Conservation (phyloP, 2,113 vertebrate species). For the Columba livia region DNA sequence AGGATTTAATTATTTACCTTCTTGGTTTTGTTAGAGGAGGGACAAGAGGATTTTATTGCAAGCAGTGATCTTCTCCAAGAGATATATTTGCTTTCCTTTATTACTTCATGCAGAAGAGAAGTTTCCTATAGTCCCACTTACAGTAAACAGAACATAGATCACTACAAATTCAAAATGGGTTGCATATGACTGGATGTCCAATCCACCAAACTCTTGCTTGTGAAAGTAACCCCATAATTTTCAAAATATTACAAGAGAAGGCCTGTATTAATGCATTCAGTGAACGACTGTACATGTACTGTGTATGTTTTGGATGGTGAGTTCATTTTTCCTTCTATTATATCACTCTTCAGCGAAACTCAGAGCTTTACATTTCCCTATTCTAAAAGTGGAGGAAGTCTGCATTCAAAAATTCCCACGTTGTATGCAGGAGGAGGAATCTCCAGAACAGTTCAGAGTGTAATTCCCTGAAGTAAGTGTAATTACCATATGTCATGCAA, state of each 20-base stretch:
- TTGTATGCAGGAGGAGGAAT: background rate
- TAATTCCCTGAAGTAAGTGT: background rate
- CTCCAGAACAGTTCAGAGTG: background rate
- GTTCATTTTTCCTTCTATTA: too few species aligned
- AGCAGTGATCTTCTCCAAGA: background rate
- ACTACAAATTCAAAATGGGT: background rate
- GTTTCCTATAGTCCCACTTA: background rate
- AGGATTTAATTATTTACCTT: background rate
- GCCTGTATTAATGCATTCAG: background rate
- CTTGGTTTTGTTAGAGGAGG: background rate
- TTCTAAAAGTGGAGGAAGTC: too few species aligned
- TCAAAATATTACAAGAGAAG: background rate
- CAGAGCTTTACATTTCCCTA: too few species aligned
- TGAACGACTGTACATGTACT: background rate
- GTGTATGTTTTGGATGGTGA: too few species aligned
- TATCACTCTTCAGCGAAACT: too few species aligned
- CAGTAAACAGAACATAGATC: background rate
- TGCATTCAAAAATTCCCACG: background rate
- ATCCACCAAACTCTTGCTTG: background rate
- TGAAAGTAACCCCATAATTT: background rate
- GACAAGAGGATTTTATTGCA: background rate
- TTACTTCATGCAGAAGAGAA: background rate
- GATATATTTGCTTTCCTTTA: background rate
- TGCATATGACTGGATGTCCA: background rate
- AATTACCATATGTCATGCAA: background rate